Percentiles rank a stretch among this genome's conserved stretches.
Evolutionary conservation across 2,113 vertebrate genomes (phyloP).

Genomic region (Axis porcinus): DNA sequence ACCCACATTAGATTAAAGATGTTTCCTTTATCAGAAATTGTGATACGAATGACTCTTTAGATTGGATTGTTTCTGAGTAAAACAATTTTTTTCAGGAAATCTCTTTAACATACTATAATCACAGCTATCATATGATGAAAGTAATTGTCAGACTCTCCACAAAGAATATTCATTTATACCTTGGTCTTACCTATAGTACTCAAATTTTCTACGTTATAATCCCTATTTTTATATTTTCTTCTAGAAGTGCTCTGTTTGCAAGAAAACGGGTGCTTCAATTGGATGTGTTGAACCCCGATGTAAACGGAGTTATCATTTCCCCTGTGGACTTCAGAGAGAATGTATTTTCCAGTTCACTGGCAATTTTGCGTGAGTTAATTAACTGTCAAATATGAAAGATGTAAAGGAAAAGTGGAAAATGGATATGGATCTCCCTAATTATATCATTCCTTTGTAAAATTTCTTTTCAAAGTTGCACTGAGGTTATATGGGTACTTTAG

Average conservation of each 20-base stretch:
- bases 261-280: slow-evolving; percentile 91
- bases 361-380: slow-evolving; percentile 89
- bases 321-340: slow-evolving; percentile 86
- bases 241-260: slow-evolving; percentile 90
- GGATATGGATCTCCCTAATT: not conserved
- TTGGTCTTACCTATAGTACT: not conserved
- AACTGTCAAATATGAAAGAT: slow-evolving; percentile 8
- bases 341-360: slow-evolving; percentile 94
- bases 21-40: not conserved
- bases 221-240: slow-evolving; percentile 43
- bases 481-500: not conserved
- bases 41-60: not conserved
- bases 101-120: not conserved
- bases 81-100: not conserved
- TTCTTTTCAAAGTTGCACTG: slow-evolving; percentile 13
- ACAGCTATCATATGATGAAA: not conserved
- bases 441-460: slow-evolving; percentile 5
- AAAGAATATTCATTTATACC: slow-evolving; percentile 12
- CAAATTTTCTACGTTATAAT: not conserved
- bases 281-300: slow-evolving; percentile 90
- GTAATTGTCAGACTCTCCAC: slow-evolving; percentile 20
- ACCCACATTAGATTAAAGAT: not conserved
- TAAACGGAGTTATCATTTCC: slow-evolving; percentile 91
- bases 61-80: not conserved
- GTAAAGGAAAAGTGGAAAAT: not conserved